These are phyloP conservation scores for Resseliella maxima DNA, from an alignment of 2,888 invertebrate species.

Conservation along the genomic window DNA sequence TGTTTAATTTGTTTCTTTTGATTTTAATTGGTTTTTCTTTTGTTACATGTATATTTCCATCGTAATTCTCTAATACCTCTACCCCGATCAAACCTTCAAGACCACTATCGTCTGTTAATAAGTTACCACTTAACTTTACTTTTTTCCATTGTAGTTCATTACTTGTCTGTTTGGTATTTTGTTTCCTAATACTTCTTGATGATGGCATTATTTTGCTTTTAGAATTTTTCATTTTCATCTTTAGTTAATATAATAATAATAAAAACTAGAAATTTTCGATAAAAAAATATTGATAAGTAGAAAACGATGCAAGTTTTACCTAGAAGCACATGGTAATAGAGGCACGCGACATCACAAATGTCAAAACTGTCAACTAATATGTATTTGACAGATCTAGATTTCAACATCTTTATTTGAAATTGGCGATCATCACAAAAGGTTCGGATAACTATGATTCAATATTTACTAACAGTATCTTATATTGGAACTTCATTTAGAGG, in stretches of 20 bases:
- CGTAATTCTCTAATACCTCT: constrained; percentile 81
- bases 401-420: background rate
- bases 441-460: background rate
- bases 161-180: background rate
- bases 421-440: background rate
- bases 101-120: constrained; percentile 67
- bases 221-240: background rate
- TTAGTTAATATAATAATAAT: no score
- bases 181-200: background rate
- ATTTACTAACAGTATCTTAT: background rate
- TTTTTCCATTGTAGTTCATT: constrained; percentile 72
- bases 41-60: constrained; percentile 68
- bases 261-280: background rate
- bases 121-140: constrained; percentile 73
- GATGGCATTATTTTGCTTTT: background rate
- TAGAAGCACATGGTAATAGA: no score
- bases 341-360: background rate
- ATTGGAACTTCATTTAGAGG: constrained; percentile 10
- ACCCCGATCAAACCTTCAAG: constrained; percentile 80
- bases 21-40: constrained; percentile 63
- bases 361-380: background rate
- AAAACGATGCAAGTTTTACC: background rate
- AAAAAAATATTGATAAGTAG: background rate
- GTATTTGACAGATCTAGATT: background rate
- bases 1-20: background rate